Conservation (phyloP, 2,888 invertebrate species). For the Drosophila anomelani region DNA sequence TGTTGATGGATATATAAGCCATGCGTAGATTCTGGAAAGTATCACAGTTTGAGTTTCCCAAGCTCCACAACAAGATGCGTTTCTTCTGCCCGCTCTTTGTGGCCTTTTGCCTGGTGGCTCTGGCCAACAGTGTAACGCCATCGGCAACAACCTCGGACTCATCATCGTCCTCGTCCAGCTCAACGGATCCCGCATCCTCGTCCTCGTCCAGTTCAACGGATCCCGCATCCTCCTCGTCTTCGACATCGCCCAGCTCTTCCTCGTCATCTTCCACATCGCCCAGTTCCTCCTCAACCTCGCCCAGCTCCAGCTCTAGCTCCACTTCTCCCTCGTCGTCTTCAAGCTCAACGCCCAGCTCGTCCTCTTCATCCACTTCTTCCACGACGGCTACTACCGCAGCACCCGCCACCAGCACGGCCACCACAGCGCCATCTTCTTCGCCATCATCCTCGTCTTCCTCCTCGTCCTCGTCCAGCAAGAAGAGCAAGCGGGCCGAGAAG, state of each 20-base stretch:
- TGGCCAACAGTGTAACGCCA: not conserved
- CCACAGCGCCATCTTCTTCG: not conserved
- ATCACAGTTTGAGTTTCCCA: not conserved
- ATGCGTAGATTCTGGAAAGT: not conserved
- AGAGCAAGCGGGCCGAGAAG: not conserved
- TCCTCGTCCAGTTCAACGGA: not conserved
- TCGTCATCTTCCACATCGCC: not conserved
- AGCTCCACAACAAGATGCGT: constrained; percentile 5
- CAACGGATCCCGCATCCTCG: not conserved
- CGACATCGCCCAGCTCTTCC: not conserved
- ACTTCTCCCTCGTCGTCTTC: not conserved
- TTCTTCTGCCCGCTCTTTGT: not conserved
- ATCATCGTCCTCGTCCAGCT: not conserved
- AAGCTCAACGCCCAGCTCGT: constrained; percentile 3
- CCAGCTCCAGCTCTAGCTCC: not conserved
- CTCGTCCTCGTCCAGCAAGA: constrained; percentile 4
- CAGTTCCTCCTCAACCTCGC: not conserved
- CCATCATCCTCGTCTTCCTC: not conserved
- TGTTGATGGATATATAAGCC: not conserved
- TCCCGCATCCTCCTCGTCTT: not conserved
- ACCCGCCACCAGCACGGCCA: constrained; percentile 1
- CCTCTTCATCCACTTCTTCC: not conserved
- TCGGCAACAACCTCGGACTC: not conserved
- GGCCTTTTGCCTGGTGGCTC: not conserved
- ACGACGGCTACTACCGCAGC: not conserved